Conservation (phyloP, 2,113 vertebrate genomes). For the Lontra canadensis region DNA sequence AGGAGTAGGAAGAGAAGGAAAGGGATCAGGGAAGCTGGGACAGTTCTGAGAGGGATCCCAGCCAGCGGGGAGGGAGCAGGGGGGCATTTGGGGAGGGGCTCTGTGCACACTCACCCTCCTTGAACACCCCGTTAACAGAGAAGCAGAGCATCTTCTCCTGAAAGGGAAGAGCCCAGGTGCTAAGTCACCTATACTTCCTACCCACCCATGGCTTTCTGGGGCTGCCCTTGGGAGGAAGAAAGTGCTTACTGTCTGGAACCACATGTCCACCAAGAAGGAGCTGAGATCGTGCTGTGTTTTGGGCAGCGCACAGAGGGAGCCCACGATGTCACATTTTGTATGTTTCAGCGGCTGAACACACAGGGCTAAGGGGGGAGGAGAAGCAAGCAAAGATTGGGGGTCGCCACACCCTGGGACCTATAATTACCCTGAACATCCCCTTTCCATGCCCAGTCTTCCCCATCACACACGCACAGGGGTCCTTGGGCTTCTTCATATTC, state of each 20-base stretch:
- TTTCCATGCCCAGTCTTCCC: neutral
- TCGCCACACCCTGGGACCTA: neutral
- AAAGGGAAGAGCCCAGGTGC: neutral
- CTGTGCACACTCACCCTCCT: conserved; percentile 77
- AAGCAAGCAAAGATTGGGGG: neutral
- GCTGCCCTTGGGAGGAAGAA: neutral
- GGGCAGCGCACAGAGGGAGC: conserved; percentile 88
- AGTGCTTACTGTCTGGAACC: conserved; percentile 85
- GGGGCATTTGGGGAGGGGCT: no score
- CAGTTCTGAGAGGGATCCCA: conserved; percentile 55
- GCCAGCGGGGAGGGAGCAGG: neutral
- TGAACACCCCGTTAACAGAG: conserved; percentile 90
- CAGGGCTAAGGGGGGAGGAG: conserved; percentile 74
- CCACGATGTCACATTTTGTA: conserved; percentile 86
- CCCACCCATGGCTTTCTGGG: neutral
- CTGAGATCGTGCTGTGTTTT: conserved; percentile 89
- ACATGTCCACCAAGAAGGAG: conserved; percentile 88
- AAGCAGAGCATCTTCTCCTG: conserved; percentile 91
- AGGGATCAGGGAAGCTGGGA: neutral
- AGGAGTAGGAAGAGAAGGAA: neutral
- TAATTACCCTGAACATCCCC: neutral
- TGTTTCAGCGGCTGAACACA: conserved; percentile 86
- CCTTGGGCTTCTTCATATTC: conserved; percentile 88
- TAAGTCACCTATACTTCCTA: neutral
- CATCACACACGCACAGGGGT: conserved; percentile 84